Base-by-base conservation (phyloP, 2,797 vertebrate species). In the Antennarius maculatus region DNA sequence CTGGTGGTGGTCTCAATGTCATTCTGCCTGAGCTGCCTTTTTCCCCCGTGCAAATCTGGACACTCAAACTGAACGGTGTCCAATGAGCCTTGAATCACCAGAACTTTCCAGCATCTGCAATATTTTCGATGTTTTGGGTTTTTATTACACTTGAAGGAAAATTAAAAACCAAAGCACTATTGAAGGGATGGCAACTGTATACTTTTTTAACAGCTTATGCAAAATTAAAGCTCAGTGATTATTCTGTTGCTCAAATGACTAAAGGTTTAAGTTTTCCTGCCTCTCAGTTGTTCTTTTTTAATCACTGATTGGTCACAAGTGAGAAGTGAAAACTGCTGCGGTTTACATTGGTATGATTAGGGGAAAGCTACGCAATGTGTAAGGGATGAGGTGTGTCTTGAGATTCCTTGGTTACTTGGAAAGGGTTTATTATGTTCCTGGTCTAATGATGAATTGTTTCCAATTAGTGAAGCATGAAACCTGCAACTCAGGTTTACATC, bases 11-110 rank as follows among this genome's bases (percentile, higher is more conserved):
- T 8, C 74, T 99, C 27, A 61, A 84, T 0, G 2, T 98, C 31
- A 70, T 83, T 0, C 78, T 99, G 76, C 95, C 96, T 1, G 80
- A 90, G 3, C 2, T 94, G 39, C 81, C 87, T 0, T 85, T 66
- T 0, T 71, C 78, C 15, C 68, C 86, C 0, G 80, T 88, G 0
- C 80, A 89, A 0, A 95, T 92, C 50, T 99, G 97, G 97, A 90
- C 90, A 0, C 43, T 98, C 52, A 95, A 82, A 84, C 89, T 99
- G 15, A 86, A 93, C 0, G 87, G 80, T 0, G 92, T 97, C 80
- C 51, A 82, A 6, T 97, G 86, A 76, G 43, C 18, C 43, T 66
- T 34, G 27, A 54, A 70, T 2, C 17, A 23, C 48, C 15, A 1
- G 13, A 61, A 16, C 56, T 18, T 8, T 47, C 53, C 16, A 54